Evolutionary conservation across 1,140 invertebrate genomes (phyloP).

Genomic region (Drosophila kikkawai): DNA sequence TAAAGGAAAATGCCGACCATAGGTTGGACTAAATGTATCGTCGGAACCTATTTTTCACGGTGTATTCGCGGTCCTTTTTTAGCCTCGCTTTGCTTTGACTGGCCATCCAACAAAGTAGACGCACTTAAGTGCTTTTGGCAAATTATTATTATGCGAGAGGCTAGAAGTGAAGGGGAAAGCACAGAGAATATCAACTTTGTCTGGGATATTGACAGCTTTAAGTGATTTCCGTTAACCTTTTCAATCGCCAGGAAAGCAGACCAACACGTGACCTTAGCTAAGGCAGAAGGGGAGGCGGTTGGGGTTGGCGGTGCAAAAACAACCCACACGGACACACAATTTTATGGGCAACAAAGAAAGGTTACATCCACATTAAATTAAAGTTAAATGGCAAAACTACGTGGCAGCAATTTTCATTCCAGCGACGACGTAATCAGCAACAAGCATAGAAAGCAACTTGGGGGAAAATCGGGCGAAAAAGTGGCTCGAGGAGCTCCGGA

Average conservation of each 20-base stretch:
- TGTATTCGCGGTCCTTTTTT: constrained; percentile 9
- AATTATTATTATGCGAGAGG: constrained; percentile 78
- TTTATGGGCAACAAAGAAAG: constrained; percentile 79
- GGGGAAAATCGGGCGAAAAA: not conserved
- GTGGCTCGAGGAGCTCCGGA: not conserved
- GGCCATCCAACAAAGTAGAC: constrained; percentile 63
- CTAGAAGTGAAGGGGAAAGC: constrained; percentile 19
- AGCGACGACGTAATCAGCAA: constrained; percentile 68
- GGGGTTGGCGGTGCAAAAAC: not conserved
- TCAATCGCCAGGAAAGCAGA: constrained; percentile 52
- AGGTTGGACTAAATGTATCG: too few relatives aligned
- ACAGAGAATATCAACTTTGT: constrained; percentile 34
- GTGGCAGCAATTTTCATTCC: constrained; percentile 78
- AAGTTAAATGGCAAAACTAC: constrained; percentile 84
- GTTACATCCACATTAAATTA: constrained; percentile 83
- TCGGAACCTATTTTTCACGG: not conserved
- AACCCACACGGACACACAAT: constrained; percentile 49
- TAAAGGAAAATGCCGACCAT: too few relatives aligned
- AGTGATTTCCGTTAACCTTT: constrained; percentile 78
- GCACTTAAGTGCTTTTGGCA: constrained; percentile 80
- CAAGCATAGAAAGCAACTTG: constrained; percentile 28
- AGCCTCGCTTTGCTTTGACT: constrained; percentile 24
- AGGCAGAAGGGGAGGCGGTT: too few relatives aligned
- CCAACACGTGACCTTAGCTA: constrained; percentile 73
- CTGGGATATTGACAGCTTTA: constrained; percentile 71